These are phyloP conservation scores for Cremastinae sp. DNA, from an alignment of 2,888 invertebrate genomes.

Conservation along the genomic window DNA sequence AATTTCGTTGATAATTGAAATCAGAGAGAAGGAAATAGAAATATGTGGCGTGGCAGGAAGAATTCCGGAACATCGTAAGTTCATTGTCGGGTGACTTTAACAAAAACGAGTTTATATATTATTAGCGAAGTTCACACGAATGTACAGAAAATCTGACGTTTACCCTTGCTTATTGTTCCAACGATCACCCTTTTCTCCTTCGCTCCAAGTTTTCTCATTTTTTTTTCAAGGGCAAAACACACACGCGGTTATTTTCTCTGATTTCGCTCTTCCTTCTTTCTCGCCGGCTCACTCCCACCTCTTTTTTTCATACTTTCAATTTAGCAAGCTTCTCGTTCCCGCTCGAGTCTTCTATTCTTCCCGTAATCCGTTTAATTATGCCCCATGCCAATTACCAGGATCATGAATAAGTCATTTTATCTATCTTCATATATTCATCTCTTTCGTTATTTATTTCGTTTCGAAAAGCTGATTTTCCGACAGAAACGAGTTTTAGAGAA, in stretches of 20 bases:
- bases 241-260: constrained; percentile 17
- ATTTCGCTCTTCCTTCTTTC: constrained; percentile 29
- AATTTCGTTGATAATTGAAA: not conserved
- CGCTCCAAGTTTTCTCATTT: constrained; percentile 14
- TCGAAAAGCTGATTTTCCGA: not conserved
- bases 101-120: too few species aligned
- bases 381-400: not conserved
- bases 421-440: not conserved
- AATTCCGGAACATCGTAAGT: constrained; percentile 14
- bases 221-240: constrained; percentile 34
- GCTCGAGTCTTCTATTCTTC: constrained; percentile 19
- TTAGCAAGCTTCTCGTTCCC: constrained; percentile 28
- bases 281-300: not conserved
- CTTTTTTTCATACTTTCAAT: constrained; percentile 28
- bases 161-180: constrained; percentile 6
- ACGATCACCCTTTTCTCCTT: constrained; percentile 14
- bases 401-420: constrained; percentile 8
- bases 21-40: not conserved
- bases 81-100: constrained; percentile 6
- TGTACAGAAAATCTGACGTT: constrained; percentile 11
- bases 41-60: not conserved
- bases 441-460: not conserved
- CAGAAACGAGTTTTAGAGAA: not conserved
- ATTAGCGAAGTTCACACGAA: constrained; percentile 1
- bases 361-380: constrained; percentile 28